Conservation (phyloP, 2,113 vertebrate genomes). For the Etia nguti region DNA sequence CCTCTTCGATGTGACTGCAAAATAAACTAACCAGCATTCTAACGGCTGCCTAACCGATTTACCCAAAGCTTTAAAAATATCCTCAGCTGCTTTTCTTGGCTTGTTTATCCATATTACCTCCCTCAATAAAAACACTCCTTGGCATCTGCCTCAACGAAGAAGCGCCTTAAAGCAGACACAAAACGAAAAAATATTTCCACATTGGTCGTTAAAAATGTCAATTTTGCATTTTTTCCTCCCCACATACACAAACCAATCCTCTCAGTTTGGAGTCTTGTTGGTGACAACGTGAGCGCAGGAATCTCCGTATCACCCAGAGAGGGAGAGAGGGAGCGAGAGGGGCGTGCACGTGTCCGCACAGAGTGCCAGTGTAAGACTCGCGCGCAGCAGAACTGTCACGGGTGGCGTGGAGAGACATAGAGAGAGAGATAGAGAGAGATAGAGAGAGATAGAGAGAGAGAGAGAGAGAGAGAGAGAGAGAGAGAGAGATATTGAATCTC, state of each 20-base stretch:
- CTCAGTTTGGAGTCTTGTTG: constrained; percentile 23
- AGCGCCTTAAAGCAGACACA: neutral
- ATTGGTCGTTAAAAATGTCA: neutral
- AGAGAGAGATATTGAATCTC: neutral
- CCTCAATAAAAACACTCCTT: neutral
- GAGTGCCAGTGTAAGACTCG: constrained; percentile 30
- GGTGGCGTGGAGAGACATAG: neutral
- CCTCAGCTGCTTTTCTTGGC: constrained; percentile 47
- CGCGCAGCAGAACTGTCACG: constrained; percentile 46
- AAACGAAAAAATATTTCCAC: neutral
- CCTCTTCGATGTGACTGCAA: constrained; percentile 20
- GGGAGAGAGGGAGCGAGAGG: neutral
- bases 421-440: neutral
- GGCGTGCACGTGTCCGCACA: constrained; percentile 63
- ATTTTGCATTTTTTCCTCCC: neutral
- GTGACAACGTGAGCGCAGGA: constrained; percentile 63
- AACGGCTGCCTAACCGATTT: neutral
- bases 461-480: neutral
- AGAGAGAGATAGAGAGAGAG: neutral
- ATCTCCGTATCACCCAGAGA: constrained; percentile 57
- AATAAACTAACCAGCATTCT: neutral
- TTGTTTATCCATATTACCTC: constrained; percentile 51
- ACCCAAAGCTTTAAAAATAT: constrained; percentile 17
- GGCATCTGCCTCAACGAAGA: neutral
- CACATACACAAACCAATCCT: neutral